A percentile compares a stretch with the other conserved stretches of the same genome.
Conservation (phyloP, 2,888 invertebrate species). For the Tetragonula carbonaria region DNA sequence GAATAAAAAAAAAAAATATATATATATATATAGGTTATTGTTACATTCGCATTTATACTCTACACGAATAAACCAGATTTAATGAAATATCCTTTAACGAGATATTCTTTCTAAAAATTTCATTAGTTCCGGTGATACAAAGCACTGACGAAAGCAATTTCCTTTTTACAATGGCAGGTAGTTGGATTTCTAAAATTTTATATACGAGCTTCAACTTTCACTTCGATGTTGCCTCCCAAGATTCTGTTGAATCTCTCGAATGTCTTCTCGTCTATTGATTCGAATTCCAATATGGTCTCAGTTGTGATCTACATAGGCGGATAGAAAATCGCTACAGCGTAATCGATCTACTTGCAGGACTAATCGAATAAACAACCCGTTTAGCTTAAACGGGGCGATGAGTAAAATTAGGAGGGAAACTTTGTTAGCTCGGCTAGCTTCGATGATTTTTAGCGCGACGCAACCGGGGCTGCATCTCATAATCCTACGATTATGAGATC, state of each 20-base stretch:
- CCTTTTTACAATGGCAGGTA: too few relatives aligned
- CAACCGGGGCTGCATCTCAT: neutral
- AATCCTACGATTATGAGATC: neutral
- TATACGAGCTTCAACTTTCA: too few relatives aligned
- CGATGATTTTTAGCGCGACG: conserved; percentile 14
- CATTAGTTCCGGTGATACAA: too few relatives aligned
- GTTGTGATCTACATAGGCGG: neutral
- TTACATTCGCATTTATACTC: too few relatives aligned
- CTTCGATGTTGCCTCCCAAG: too few relatives aligned
- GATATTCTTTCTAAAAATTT: too few relatives aligned
- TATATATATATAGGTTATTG: too few relatives aligned
- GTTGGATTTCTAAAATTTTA: too few relatives aligned
- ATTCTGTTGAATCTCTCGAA: neutral
- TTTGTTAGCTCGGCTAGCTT: conserved; percentile 16
- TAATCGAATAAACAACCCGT: conserved; percentile 38
- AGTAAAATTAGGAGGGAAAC: conserved; percentile 23
- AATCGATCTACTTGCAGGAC: conserved; percentile 25
- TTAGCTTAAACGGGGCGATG: conserved; percentile 18
- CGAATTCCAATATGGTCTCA: neutral
- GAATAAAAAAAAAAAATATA: too few relatives aligned
- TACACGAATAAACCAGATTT: too few relatives aligned
- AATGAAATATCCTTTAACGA: too few relatives aligned
- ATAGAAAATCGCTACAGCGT: conserved; percentile 18
- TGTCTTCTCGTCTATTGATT: neutral
- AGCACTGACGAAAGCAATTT: too few relatives aligned